Base-by-base conservation (phyloP, 2,113 vertebrate genomes). In the Anolis sagrei region DNA sequence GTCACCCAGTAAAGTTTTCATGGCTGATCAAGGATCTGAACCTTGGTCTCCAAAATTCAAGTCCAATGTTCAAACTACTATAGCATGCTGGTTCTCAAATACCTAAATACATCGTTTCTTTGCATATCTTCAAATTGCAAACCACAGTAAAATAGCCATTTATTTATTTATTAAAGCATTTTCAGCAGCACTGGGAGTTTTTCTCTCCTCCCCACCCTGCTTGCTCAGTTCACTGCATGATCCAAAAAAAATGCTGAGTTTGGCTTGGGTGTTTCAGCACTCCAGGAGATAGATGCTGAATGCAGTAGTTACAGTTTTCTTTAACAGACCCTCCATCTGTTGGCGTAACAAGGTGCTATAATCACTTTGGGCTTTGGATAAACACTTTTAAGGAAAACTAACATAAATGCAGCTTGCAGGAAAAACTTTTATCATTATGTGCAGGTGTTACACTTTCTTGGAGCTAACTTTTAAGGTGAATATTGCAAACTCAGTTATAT, bases 241-340 rank as follows among this genome's bases (percentile, higher is more conserved):
- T 69, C 6, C 77, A 36, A 72, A 54, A 72, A 54, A 83, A 34
- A 77, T 75, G 48, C 29, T 0, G 58, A 77, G 48, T 4, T 89
- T 81, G n/a, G 82, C 23, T 44, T 5, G 74, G 25, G 1, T 51
- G 18, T 85, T 79, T 81, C 32, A 64, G n/a, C 85, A 87, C 61
- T 72, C 13, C 34, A 73, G 6, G 39, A 74, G 61, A 36, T 85
- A 1, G 39, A 68, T 86, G 64, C 2, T 73, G 78, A 62, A 18
- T 62, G 69, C 75, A 21, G 16, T 73, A 61, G 48, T 81, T 82
- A 16, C 74, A 39, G 29, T 62, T 79, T 34, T 0, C n/a, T 75
- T 82, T 49, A 58, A 36, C 48, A 64, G 19, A 76, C 21, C 14
- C n/a, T 58, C 16, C 32, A 6, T 34, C n/a, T 54, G 1, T 29